Evolutionary conservation across 2,888 invertebrate genomes (phyloP).

Genomic region (Leucania comma): DNA sequence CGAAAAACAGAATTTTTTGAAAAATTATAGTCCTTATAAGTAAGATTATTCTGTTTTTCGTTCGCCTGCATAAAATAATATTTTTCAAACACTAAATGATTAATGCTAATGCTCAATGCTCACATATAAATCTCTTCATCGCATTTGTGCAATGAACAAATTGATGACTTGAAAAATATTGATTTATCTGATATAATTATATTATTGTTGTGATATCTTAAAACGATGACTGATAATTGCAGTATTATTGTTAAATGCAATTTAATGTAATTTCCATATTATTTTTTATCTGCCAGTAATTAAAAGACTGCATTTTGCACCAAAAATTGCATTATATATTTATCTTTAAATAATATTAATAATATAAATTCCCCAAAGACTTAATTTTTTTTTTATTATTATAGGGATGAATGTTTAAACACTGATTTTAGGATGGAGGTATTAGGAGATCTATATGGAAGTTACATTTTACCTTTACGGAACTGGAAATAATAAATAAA

Average conservation of each 20-base stretch:
- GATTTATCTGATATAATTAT: constrained; percentile 48
- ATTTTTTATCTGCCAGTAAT: constrained; percentile 53
- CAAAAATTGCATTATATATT: constrained; percentile 22
- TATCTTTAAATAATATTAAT: constrained; percentile 17
- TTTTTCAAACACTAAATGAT: constrained; percentile 64
- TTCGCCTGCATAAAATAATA: constrained; percentile 63
- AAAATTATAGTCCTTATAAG: neutral
- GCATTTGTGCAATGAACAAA: constrained; percentile 42
- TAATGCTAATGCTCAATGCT: constrained; percentile 33
- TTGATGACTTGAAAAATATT: constrained; percentile 64
- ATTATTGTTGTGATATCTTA: constrained; percentile 44
- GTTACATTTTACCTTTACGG: constrained; percentile 74
- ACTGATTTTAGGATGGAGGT: constrained; percentile 62
- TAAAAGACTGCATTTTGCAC: constrained; percentile 24
- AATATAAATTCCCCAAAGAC: constrained; percentile 35
- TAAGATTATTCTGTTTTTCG: constrained; percentile 56
- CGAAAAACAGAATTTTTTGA: constrained; percentile 55
- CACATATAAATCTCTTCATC: constrained; percentile 28
- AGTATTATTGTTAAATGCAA: constrained; percentile 56
- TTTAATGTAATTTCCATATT: constrained; percentile 83
- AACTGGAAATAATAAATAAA: constrained; percentile 55
- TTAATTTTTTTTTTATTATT: constrained; percentile 18
- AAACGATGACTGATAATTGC: constrained; percentile 47
- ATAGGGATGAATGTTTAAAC: constrained; percentile 73
- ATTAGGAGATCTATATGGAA: constrained; percentile 77